These are phyloP conservation scores for Eulemur coronatus DNA, from an alignment of 2,797 vertebrate genomes.

Conservation along the genomic window DNA sequence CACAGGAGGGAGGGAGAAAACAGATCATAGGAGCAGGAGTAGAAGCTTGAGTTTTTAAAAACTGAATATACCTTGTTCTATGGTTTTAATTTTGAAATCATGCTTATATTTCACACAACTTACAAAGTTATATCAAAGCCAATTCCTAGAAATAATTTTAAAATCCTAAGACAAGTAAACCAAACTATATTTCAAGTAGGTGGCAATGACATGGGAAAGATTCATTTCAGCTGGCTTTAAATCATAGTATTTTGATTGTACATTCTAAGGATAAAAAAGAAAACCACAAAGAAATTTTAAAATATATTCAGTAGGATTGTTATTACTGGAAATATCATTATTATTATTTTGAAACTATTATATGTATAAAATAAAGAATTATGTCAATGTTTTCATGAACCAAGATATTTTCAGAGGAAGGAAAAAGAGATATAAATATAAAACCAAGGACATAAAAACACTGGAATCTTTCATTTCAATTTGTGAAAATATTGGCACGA, in stretches of 20 bases:
- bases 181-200: not conserved
- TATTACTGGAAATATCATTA: conserved; percentile 22
- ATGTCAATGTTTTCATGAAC: not conserved
- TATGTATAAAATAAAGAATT: not conserved
- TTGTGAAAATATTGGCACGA: conserved; percentile 21
- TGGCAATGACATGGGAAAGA: not conserved
- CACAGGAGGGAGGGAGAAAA: not conserved
- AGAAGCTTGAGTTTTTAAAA: not conserved
- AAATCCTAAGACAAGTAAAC: not conserved
- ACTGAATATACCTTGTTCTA: not conserved
- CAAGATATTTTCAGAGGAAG: conserved; percentile 37
- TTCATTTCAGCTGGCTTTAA: not conserved
- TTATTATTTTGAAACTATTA: conserved; percentile 16
- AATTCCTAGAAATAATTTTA: not conserved
- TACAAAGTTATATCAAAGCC: not conserved
- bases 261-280: not conserved
- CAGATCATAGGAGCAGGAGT: not conserved
- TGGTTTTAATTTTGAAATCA: conserved; percentile 1
- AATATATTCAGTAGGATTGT: not conserved
- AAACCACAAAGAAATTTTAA: conserved; percentile 15
- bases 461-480: conserved; percentile 35
- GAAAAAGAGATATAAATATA: conserved; percentile 9
- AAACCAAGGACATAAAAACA: conserved; percentile 35
- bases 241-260: not conserved
- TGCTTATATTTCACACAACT: not conserved